Evolutionary conservation across 2,113 vertebrate genomes (phyloP).

Genomic region (Anguilla rostrata): DNA sequence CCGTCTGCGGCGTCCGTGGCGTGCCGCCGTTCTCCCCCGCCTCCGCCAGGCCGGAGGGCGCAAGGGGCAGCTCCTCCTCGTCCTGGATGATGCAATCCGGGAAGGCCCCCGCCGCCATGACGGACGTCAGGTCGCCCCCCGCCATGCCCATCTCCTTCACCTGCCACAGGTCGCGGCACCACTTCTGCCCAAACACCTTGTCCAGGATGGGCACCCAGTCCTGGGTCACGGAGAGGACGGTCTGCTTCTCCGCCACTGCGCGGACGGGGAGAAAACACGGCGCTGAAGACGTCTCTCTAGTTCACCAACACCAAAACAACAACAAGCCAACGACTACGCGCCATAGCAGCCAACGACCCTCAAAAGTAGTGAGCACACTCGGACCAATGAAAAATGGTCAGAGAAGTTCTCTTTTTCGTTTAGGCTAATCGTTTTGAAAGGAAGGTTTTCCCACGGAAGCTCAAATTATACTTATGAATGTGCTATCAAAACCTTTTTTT

Average conservation of each 20-base stretch:
- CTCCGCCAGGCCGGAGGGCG: slow-evolving; percentile 48
- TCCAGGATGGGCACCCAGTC: slow-evolving; percentile 76
- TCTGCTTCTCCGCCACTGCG: slow-evolving; percentile 44
- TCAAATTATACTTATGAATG: too few relatives aligned
- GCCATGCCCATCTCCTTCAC: slow-evolving; percentile 47
- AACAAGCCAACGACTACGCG: background rate
- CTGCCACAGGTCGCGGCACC: slow-evolving; percentile 68
- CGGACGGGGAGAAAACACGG: background rate
- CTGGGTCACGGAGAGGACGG: slow-evolving; percentile 60
- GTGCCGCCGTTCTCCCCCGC: slow-evolving; percentile 41
- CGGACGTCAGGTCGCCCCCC: slow-evolving; percentile 10
- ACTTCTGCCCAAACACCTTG: slow-evolving; percentile 73
- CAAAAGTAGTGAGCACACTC: too few relatives aligned
- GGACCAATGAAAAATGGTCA: too few relatives aligned
- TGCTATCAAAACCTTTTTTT: too few relatives aligned
- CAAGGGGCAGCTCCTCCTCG: slow-evolving; percentile 51
- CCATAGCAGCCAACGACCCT: too few relatives aligned
- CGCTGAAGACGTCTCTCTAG: background rate
- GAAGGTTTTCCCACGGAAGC: too few relatives aligned
- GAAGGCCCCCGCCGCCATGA: background rate
- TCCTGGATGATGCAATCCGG: slow-evolving; percentile 30
- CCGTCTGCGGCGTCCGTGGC: slow-evolving; percentile 53
- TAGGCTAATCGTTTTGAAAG: too few relatives aligned
- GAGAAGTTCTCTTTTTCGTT: too few relatives aligned
- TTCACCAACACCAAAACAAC: background rate